Evolutionary conservation across 2,797 vertebrate species (phyloP), one percentile per base, ranked within the genome.

Genomic region (Peromyscus nudipes): DNA sequence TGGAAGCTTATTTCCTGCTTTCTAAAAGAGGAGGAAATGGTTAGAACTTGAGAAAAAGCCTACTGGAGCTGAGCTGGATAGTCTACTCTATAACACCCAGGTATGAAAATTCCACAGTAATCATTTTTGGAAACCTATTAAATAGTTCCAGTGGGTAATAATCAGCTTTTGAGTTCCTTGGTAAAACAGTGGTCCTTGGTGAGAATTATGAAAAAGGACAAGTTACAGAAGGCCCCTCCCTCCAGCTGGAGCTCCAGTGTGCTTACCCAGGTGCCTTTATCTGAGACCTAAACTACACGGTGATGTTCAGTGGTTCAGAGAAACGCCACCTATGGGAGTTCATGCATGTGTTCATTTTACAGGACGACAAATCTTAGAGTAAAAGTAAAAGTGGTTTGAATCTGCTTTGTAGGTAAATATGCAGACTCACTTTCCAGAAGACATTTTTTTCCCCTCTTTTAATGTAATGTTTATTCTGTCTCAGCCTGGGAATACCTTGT

Each of bases 31-130:
- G 90, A 87, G 0, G 91, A 40, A 4, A 62, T 4, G 29, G 60
- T 27, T 31, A 86, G 80, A 83, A 88, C 76, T 92, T 64, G 57
- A 83, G 80, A 91, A 73, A 62, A 86, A 60, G 43, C 43, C 49
- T 67, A 34, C 40, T 21, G 55, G 64, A 85, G 16, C 23, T 29
- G 64, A 88, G 14, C 16, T 62, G 46, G 46, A 62, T 14, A 52
- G 84, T 62, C 40, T 43, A 21, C 86, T 57, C 52, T 34, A 55
- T 11, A 87, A 52, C 12, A 13, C 11, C 19, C 13, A 69, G 64
- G 34, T 92, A 49, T 16, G 40, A 81, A 96, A 92, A 86, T 77
- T 10, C 64, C 49, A 52, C 2, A 60, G 71, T 29, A 89, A 77
- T 76, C 27, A 29, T 75, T 23, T 23, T 11, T 34, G 34, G 82